Evolutionary conservation across 2,113 vertebrate genomes (phyloP).

Genomic region (Nematolebias whitei): DNA sequence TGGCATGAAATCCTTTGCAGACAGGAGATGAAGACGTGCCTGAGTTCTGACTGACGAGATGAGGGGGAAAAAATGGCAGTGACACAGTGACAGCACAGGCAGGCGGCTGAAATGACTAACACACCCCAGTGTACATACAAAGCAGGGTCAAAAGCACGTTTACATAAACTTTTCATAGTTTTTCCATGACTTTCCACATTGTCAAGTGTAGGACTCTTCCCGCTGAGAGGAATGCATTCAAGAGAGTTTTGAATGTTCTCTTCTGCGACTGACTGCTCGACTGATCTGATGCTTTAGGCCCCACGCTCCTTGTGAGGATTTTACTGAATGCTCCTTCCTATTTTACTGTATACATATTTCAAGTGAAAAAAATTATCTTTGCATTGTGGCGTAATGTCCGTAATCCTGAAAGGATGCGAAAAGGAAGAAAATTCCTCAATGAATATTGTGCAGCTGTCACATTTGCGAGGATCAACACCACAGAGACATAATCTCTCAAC

Average conservation of each 20-base stretch:
- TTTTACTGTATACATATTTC: constrained; percentile 16
- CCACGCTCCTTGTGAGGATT: constrained; percentile 16
- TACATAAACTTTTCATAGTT: constrained; percentile 44
- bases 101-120: constrained; percentile 43
- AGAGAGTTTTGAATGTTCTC: constrained; percentile 19
- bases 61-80: background rate
- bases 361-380: constrained; percentile 14
- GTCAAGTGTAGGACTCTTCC: constrained; percentile 22
- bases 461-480: constrained; percentile 50
- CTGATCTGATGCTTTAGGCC: constrained; percentile 32
- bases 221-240: constrained; percentile 9
- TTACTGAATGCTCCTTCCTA: constrained; percentile 27
- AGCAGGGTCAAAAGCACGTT: constrained; percentile 45
- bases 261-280: constrained; percentile 23
- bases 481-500: constrained; percentile 51
- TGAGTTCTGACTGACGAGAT: constrained; percentile 42
- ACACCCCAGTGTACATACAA: constrained; percentile 17
- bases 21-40: constrained; percentile 30
- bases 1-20: constrained; percentile 35
- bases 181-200: constrained; percentile 30
- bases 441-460: constrained; percentile 48
- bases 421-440: constrained; percentile 26
- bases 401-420: constrained; percentile 50
- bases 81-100: constrained; percentile 14
- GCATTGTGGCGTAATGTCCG: constrained; percentile 19